A percentile compares a stretch with the other conserved stretches of the same genome.
These are phyloP conservation scores for Campylomormyrus numenius DNA, from an alignment of 2,113 vertebrate species.

Conservation along the genomic window DNA sequence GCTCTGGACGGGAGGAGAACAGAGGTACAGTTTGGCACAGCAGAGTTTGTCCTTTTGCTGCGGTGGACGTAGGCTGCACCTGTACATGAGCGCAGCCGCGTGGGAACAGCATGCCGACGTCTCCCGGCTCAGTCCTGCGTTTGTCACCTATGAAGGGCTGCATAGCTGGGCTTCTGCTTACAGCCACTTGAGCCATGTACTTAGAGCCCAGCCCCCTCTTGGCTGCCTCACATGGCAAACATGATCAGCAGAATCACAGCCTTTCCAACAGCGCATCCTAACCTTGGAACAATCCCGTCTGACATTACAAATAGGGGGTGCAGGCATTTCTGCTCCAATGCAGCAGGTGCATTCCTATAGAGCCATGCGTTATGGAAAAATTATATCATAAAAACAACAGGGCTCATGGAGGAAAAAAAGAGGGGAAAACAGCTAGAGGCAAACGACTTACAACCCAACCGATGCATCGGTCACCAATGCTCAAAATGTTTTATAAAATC, in stretches of 20 bases:
- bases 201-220: not conserved
- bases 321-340: not conserved
- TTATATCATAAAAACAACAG: not conserved
- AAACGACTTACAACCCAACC: not conserved
- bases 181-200: not conserved
- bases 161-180: not conserved
- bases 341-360: not conserved
- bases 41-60: not conserved
- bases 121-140: not conserved
- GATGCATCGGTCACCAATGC: not conserved
- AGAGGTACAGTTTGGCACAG: not conserved
- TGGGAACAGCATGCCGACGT: not conserved
- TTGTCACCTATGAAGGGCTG: not conserved
- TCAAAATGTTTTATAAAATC: not conserved
- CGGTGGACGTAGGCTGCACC: not conserved
- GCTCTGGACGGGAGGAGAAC: conserved; percentile 60
- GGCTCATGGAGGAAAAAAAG: not conserved
- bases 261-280: not conserved
- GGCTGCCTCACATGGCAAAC: not conserved
- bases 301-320: not conserved
- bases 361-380: not conserved
- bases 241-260: not conserved
- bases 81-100: not conserved
- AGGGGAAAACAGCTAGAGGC: not conserved
- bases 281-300: not conserved